phyloP scores from a whole-genome alignment of 2,888 invertebrate genomes.

The Malthinus flaveolus region DNA sequence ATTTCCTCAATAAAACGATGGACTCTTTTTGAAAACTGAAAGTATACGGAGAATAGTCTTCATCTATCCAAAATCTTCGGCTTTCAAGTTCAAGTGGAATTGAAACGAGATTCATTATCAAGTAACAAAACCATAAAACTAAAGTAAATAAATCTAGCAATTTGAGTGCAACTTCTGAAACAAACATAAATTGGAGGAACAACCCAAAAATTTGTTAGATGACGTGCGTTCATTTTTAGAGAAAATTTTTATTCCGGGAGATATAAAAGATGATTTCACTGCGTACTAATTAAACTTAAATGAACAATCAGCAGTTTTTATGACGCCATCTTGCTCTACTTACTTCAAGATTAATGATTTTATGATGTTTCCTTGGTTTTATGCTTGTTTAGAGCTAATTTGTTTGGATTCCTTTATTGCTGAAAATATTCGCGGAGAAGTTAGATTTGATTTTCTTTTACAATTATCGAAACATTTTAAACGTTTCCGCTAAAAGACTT shows the following conservation, averaged over 20 bases:
- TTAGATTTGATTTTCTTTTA: neutral
- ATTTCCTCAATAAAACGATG: too few relatives aligned
- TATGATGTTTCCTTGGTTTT: conserved; percentile 42
- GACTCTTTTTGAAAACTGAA: too few relatives aligned
- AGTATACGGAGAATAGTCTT: too few relatives aligned
- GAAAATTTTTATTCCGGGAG: conserved; percentile 23
- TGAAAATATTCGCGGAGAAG: neutral
- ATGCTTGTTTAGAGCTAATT: conserved; percentile 43
- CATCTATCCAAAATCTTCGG: too few relatives aligned
- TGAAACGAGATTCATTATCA: too few relatives aligned
- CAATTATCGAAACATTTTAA: neutral
- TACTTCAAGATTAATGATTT: conserved; percentile 51
- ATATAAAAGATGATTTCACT: conserved; percentile 48
- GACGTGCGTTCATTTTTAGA: conserved; percentile 25
- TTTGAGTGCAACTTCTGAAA: too few relatives aligned
- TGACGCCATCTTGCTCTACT: conserved; percentile 51
- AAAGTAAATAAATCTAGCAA: too few relatives aligned
- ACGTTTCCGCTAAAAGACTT: neutral
- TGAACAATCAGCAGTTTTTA: conserved; percentile 55
- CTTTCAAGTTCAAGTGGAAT: too few relatives aligned
- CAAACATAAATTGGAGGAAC: neutral
- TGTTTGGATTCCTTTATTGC: conserved; percentile 38
- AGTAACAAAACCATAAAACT: too few relatives aligned
- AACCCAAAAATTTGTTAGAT: neutral
- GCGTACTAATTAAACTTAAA: conserved; percentile 53